Percentiles rank a stretch among this genome's conserved stretches.
phyloP scores from a whole-genome alignment of 2,113 vertebrate genomes.

The Aythya baeri region DNA sequence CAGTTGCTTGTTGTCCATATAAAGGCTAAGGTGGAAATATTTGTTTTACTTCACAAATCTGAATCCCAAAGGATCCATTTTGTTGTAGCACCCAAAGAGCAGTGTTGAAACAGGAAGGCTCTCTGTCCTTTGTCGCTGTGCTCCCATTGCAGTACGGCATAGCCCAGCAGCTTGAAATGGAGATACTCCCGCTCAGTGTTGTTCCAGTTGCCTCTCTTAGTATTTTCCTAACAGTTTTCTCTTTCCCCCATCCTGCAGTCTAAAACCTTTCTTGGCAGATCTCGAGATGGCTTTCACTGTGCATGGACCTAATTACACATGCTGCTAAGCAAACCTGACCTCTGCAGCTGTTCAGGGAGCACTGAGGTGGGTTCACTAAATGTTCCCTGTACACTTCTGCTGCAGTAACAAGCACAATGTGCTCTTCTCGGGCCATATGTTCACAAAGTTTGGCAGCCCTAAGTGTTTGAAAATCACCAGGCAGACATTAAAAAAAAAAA shows the following conservation, averaged over 20 bases:
- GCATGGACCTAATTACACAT: neutral
- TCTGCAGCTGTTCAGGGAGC: neutral
- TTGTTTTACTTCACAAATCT: neutral
- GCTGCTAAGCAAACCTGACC: neutral
- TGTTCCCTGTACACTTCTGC: neutral
- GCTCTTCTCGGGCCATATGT: neutral
- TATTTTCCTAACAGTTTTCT: neutral
- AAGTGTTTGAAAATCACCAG: neutral
- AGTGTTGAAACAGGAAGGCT: neutral
- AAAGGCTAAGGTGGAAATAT: neutral
- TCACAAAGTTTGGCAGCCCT: neutral
- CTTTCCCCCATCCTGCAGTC: neutral
- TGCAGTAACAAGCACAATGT: too few relatives aligned
- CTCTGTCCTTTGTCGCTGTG: neutral
- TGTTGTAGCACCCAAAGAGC: neutral
- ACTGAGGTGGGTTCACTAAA: neutral
- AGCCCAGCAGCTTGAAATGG: neutral
- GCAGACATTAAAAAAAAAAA: neutral
- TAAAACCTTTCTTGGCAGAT: neutral
- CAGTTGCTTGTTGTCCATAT: neutral
- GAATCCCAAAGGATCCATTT: neutral
- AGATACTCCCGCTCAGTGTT: neutral
- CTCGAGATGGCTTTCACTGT: neutral
- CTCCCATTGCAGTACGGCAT: fast-evolving
- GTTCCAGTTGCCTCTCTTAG: neutral